A percentile compares a stretch with the other conserved stretches of the same genome.
Conservation (phyloP, 2,797 vertebrate genomes). For the Cirrhinus mrigala region DNA sequence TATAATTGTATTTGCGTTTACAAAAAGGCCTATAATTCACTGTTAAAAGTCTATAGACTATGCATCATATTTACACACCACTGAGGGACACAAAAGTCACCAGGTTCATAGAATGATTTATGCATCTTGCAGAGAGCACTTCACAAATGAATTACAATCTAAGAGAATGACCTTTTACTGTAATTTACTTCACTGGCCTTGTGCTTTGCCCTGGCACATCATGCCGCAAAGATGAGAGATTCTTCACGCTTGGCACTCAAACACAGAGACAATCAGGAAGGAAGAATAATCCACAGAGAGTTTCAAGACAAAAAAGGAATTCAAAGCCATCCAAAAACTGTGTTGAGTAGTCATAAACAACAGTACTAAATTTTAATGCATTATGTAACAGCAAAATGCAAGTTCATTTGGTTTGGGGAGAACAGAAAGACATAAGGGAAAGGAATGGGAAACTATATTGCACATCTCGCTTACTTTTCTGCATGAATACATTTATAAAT, state of each 20-base stretch:
- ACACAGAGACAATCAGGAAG: constrained; percentile 21
- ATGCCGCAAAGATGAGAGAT: neutral
- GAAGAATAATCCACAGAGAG: constrained; percentile 2
- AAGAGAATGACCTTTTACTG: constrained; percentile 6
- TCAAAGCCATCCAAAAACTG: neutral
- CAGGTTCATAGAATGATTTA: neutral
- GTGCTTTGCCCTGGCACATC: neutral
- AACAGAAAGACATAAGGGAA: neutral
- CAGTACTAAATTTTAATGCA: neutral
- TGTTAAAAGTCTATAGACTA: neutral
- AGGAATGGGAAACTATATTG: neutral
- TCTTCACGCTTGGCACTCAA: neutral
- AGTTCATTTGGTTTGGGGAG: neutral
- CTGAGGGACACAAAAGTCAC: neutral
- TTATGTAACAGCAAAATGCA: neutral
- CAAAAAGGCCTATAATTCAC: neutral
- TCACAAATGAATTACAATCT: neutral
- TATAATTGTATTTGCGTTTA: neutral
- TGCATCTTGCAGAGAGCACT: neutral
- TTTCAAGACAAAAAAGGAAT: neutral
- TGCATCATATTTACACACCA: neutral
- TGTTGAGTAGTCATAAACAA: constrained; percentile 13
- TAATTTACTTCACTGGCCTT: neutral
- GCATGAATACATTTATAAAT: neutral
- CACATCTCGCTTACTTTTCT: neutral